phyloP scores from a whole-genome alignment of 1,140 invertebrate genomes.

The Amyelois transitella region DNA sequence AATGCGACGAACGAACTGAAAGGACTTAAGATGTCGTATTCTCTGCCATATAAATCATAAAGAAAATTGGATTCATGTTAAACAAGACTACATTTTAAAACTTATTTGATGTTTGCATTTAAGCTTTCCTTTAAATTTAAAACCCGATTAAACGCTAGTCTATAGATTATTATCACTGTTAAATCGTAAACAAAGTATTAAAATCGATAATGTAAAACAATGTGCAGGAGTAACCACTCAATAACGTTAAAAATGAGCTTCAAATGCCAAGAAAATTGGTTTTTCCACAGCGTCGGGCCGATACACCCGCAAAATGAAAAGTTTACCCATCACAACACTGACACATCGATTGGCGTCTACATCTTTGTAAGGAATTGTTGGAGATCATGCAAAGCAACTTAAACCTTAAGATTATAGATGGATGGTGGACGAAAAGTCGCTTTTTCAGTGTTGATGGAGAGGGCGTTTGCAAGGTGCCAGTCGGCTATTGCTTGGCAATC shows the following conservation, averaged over 20 bases:
- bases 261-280: slow-evolving; percentile 67
- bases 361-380: slow-evolving; percentile 65
- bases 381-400: slow-evolving; percentile 50
- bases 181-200: background rate
- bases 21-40: too few relatives aligned
- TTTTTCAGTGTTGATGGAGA: slow-evolving; percentile 37
- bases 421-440: slow-evolving; percentile 23
- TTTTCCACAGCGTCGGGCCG: slow-evolving; percentile 48
- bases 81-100: too few relatives aligned
- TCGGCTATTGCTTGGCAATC: slow-evolving; percentile 53
- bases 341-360: slow-evolving; percentile 69
- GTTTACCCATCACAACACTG: slow-evolving; percentile 67
- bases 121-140: too few relatives aligned
- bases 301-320: slow-evolving; percentile 71
- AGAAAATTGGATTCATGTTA: too few relatives aligned
- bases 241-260: slow-evolving; percentile 68
- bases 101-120: too few relatives aligned
- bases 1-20: too few relatives aligned
- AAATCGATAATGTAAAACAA: slow-evolving; percentile 25
- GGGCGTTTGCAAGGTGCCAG: slow-evolving; percentile 54
- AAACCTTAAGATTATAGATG: slow-evolving; percentile 38
- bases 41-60: too few relatives aligned
- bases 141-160: too few relatives aligned
- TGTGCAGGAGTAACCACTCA: slow-evolving; percentile 44
- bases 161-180: background rate